phyloP scores from a whole-genome alignment of 2,113 vertebrate genomes.

The Origma solitaria region DNA sequence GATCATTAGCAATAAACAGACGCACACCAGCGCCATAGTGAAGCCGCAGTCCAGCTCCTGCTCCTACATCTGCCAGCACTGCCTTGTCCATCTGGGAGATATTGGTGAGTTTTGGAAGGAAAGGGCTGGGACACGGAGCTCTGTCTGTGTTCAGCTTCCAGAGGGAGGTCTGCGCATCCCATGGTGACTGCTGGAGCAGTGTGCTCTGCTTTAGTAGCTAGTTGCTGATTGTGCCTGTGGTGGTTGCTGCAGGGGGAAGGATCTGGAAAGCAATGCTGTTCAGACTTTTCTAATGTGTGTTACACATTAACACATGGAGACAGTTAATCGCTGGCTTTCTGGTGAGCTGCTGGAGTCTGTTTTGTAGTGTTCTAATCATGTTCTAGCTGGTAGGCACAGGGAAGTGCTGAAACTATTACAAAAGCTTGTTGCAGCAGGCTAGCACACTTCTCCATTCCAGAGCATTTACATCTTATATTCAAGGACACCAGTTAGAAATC shows the following conservation, averaged over 20 bases:
- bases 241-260: neutral
- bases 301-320: neutral
- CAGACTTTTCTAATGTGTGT: neutral
- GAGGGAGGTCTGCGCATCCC: neutral
- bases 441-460: neutral
- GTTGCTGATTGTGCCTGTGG: neutral
- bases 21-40: slow-evolving; percentile 86
- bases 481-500: neutral
- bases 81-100: slow-evolving; percentile 98
- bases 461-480: neutral
- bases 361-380: neutral
- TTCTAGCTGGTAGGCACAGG: neutral
- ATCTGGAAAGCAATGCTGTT: neutral
- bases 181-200: neutral
- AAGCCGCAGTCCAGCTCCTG: slow-evolving; percentile 98
- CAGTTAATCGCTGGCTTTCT: slow-evolving; percentile 7
- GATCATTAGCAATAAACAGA: slow-evolving; percentile 97
- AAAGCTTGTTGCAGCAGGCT: neutral
- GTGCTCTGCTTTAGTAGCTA: neutral
- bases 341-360: neutral
- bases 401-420: neutral
- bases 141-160: neutral
- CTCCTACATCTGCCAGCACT: slow-evolving; percentile 99
- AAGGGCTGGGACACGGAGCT: neutral
- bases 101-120: slow-evolving; percentile 81